Conservation (phyloP, 2,888 invertebrate genomes). For the Sinopyrophorus schimmeli region DNA sequence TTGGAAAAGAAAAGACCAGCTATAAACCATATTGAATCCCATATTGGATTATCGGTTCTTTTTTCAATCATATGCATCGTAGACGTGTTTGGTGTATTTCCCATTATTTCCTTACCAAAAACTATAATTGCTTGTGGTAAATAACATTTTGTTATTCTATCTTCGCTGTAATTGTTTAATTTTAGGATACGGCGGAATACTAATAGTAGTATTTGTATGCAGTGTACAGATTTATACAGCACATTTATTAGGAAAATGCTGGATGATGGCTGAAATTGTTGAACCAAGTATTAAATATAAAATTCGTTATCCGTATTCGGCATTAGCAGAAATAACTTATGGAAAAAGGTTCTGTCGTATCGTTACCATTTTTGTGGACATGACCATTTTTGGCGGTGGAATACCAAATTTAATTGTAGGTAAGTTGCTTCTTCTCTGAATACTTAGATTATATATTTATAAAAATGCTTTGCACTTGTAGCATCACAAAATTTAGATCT, state of each 20-base stretch:
- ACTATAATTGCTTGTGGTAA: constrained; percentile 76
- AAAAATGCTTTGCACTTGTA: constrained; percentile 45
- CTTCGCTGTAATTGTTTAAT: not conserved
- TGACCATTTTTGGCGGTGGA: constrained; percentile 77
- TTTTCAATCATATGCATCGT: constrained; percentile 77
- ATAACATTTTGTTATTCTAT: constrained; percentile 26
- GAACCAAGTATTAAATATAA: constrained; percentile 59
- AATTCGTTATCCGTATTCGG: constrained; percentile 79
- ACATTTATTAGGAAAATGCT: constrained; percentile 75
- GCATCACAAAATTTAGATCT: constrained; percentile 80
- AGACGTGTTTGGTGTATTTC: constrained; percentile 83
- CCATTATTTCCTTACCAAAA: constrained; percentile 75
- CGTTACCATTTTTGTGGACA: constrained; percentile 71
- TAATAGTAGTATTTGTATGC: constrained; percentile 68
- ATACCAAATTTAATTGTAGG: constrained; percentile 81
- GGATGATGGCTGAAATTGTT: constrained; percentile 76
- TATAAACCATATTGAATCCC: not conserved
- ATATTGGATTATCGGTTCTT: constrained; percentile 64
- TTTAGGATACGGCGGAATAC: constrained; percentile 70
- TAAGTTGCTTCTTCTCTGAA: constrained; percentile 47
- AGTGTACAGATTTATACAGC: constrained; percentile 81
- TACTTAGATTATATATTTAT: not conserved
- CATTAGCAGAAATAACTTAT: constrained; percentile 78
- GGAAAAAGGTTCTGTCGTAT: constrained; percentile 65
- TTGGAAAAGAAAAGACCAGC: constrained; percentile 5